Base-by-base conservation (phyloP, 2,797 vertebrate genomes). In the Onychomys arenicola region DNA sequence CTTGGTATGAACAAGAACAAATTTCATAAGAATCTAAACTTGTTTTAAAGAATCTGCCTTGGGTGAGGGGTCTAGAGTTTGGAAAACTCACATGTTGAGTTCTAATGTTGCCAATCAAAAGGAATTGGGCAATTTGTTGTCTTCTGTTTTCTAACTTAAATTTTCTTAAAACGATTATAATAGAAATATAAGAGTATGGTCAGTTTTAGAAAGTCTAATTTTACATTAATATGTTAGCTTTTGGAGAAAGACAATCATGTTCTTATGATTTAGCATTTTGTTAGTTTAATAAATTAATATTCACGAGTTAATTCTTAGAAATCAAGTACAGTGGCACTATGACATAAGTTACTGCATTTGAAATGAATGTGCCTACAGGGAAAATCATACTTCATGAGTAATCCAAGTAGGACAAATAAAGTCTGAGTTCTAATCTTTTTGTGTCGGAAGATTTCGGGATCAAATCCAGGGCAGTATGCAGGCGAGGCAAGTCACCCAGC, bases 1-100 rank as follows among this genome's bases (percentile, higher is more conserved):
- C 10, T 96, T 97, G 46, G 23, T 93, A 83, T 93, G 88, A 85
- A 93, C 96, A 98, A 89, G 78, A 96, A 94, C 80, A 97, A 84
- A 97, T 78, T 84, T 17, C 27, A 55, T 91, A 84, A 95, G 61
- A 96, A 59, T 75, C 16, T 92, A 96, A 9, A 96, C 57, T 43
- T 91, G 40, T 95, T 81, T 96, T 21, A 92, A 96, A 97, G 97
- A 73, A 93, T 49, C 96, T 76, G 59, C n/a, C 94, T 90, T n/a
- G 65, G 67, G 77, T 89, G 67, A 78, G 83, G 57, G 71, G 29
- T 37, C 94, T 75, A 88, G 84, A 55, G 83, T 57, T 75, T 83
- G 73, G 49, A 95, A 98, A 97, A 77, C 2, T 78, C 23, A 4
- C 91, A 40, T 86, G 94, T 95, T 49, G 67, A 81, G 95, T 97